Evolutionary conservation across 2,797 vertebrate genomes (phyloP), one percentile per base, ranked within the genome.

Genomic region (Cirrhinus molitorella): DNA sequence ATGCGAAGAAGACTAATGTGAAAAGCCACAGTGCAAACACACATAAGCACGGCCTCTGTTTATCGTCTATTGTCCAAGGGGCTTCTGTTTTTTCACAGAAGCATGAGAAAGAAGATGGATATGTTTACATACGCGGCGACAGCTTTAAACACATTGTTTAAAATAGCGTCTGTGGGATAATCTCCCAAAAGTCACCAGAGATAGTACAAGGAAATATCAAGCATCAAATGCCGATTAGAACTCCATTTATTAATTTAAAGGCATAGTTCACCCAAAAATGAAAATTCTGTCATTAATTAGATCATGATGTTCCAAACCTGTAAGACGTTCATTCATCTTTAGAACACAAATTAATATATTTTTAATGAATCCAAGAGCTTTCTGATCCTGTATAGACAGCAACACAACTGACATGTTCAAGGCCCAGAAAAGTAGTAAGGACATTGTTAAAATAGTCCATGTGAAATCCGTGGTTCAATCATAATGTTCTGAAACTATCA

Each of bases 41-140:
- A 83, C 43, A 73, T 21, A 84, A 66, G n/a, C 78, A 73, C 34
- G n/a, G 53, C 71, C 83, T 86, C 87, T 87, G 87, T 83, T 87
- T 88, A 85, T 74, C 47, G 9, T 83, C 87, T 49, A 83, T 86
- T 86, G 86, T 86, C 68, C 55, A 5, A 81, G 25, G n/a, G 65
- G 90, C 91, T 92, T 89, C 92, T 90, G 91, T 90, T 72, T 80
- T 57, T 80, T 86, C 34, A 77, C 31, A 75, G 57, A 84, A 89
- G 66, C 88, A 88, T 79, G 85, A 91, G 89, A 89, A 89, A 53
- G 47, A 70, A 82, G 80, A 47, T 11, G 77, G 88, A 86, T 67
- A 91, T 91, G 93, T 92, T 92, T 88, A 92, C 91, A 90, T 88
- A 77, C 23, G 65, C 53, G 80, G 53, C 89, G 90, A 92, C 90